Conservation (phyloP, 2,888 invertebrate species). For the Halictus quadricinctus region DNA sequence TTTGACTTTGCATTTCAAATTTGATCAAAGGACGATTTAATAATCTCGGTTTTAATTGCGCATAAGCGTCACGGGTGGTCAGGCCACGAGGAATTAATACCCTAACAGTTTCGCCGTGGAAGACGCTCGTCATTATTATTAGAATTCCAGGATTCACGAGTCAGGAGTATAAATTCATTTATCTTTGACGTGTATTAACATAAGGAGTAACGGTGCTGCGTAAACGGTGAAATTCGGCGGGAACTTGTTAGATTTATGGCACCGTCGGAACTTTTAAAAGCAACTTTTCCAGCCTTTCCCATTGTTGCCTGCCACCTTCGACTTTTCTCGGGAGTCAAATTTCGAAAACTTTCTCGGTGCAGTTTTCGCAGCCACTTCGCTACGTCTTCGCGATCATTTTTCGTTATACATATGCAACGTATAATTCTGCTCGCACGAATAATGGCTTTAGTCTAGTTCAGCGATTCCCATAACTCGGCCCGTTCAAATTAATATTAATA, state of each 20-base stretch:
- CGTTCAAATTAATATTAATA: background rate
- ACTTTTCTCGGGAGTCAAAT: conserved; percentile 27
- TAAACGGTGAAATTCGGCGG: conserved; percentile 14
- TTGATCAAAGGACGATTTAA: conserved; percentile 1
- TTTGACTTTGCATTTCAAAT: background rate
- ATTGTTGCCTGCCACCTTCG: conserved; percentile 30
- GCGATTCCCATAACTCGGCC: background rate
- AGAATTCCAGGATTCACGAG: conserved; percentile 3
- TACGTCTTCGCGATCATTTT: background rate
- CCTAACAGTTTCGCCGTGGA: background rate
- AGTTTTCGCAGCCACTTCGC: background rate
- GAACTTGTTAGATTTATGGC: conserved; percentile 39
- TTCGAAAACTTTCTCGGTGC: conserved; percentile 30
- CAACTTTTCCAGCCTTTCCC: conserved; percentile 2
- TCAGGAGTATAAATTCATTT: conserved; percentile 30
- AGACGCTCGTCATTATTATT: conserved; percentile 28
- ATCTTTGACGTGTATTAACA: conserved; percentile 28
- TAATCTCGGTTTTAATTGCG: conserved; percentile 21
- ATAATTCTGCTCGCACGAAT: background rate
- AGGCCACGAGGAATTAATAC: conserved; percentile 28
- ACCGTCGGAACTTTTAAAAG: conserved; percentile 36
- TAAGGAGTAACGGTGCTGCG: background rate
- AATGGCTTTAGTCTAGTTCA: background rate
- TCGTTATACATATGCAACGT: background rate
- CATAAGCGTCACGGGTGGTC: background rate